phyloP scores from a whole-genome alignment of 2,113 vertebrate genomes.

The Forbesichthys papilliferus region DNA sequence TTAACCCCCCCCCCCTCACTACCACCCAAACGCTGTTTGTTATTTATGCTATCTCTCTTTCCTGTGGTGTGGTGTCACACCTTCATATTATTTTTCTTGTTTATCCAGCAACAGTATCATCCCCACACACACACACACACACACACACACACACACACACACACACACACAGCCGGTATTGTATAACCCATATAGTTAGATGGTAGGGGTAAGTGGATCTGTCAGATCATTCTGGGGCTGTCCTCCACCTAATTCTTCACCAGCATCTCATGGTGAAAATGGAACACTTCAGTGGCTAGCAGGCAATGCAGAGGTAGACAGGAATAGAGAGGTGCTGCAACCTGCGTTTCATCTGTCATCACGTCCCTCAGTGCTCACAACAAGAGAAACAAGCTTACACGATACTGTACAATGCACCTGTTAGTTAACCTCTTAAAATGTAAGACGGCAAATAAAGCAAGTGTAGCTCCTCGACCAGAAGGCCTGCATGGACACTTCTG shows the following conservation, averaged over 20 bases:
- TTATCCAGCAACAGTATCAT: background rate
- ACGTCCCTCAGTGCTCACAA: conserved; percentile 11
- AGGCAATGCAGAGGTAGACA: conserved; percentile 9
- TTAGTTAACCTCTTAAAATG: too few species aligned
- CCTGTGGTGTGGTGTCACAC: conserved; percentile 41
- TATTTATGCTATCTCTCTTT: conserved; percentile 26
- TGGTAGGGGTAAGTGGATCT: conserved; percentile 64
- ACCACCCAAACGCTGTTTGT: background rate
- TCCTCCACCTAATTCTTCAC: conserved; percentile 47
- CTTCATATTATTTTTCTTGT: conserved; percentile 45
- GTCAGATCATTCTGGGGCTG: conserved; percentile 64
- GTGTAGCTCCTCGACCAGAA: too few species aligned
- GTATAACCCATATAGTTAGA: conserved; percentile 45
- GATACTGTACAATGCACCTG: too few species aligned
- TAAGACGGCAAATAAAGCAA: too few species aligned
- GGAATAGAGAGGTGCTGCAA: conserved; percentile 18
- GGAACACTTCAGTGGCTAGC: conserved; percentile 28
- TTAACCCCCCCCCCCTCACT: conserved; percentile 21
- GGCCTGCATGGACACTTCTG: too few species aligned
- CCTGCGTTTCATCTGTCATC: conserved; percentile 6
- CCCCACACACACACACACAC: conserved; percentile 6
- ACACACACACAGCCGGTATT: too few species aligned
- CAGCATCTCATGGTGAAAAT: conserved; percentile 46
- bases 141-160: background rate
- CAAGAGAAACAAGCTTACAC: conserved; percentile 2